Evolutionary conservation across 2,797 vertebrate genomes (phyloP).

Genomic region (Scyliorhinus canicula): DNA sequence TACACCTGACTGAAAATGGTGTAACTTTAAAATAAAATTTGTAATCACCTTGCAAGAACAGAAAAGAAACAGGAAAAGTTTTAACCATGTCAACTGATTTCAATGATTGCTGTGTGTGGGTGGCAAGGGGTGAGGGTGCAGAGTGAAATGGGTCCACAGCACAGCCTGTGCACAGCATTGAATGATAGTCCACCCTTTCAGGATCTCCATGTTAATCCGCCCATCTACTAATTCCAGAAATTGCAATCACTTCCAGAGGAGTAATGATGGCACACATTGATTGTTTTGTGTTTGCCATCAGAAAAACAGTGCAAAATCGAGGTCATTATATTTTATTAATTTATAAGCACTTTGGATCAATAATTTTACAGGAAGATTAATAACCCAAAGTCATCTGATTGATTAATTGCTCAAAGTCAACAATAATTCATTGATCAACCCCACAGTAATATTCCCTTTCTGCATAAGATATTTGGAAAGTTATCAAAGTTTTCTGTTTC

Average conservation of each 20-base stretch:
- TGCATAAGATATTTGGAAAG: not conserved
- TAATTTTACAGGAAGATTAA: too few species aligned
- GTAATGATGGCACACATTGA: not conserved
- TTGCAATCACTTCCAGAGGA: not conserved
- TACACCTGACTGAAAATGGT: too few species aligned
- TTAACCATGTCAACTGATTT: too few species aligned
- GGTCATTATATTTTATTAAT: not conserved
- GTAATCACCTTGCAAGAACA: too few species aligned
- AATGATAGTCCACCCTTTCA: too few species aligned
- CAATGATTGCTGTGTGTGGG: too few species aligned
- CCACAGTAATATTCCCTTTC: not conserved
- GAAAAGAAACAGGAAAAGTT: too few species aligned
- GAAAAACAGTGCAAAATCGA: too few species aligned
- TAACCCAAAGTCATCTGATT: not conserved
- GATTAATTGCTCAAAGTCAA: not conserved
- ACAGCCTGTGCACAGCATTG: too few species aligned
- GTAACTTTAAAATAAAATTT: too few species aligned
- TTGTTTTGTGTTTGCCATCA: not conserved
- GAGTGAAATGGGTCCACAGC: too few species aligned
- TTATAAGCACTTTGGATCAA: not conserved
- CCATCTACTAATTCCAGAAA: not conserved
- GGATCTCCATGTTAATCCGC: not conserved
- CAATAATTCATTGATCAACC: not conserved
- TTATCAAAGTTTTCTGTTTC: not conserved
- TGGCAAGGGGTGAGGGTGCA: too few species aligned